Base-by-base conservation (phyloP, 2,888 invertebrate species). In the Ectemnius cavifrons region DNA sequence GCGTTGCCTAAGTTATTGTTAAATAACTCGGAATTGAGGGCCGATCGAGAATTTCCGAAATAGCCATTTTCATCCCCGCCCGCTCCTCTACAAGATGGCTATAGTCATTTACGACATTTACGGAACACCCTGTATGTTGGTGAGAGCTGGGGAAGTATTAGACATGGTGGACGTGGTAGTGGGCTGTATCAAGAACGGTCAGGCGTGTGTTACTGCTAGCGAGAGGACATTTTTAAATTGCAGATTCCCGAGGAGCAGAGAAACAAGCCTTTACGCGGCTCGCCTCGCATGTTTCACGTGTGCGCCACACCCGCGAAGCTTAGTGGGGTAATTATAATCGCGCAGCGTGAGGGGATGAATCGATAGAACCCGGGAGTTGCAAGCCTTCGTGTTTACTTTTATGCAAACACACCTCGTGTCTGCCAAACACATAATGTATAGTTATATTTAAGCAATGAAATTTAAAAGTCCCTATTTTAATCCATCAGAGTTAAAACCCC, bases 241-340 rank as follows among this genome's bases (percentile, higher is more conserved):
- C 73, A 71, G 75, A 71, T 78, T 75, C 67, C 23, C 68, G 57
- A 20, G 59, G 56, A n/a, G 20, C 47, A 60, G 11, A 49, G 75
- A 59, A 67, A 69, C 73, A 71, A 68, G 57, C 68, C 69, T 46
- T 59, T 69, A 62, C 65, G 58, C 61, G 61, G 46, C 45, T 18
- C 49, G 49, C 20, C 63, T 80, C 73, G 78, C 70, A 60, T 75
- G 68, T 73, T 14, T 74, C 75, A 69, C 66, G 61, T 65, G 68
- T 59, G 46, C 59, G 65, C 67, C 68, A 73, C 61, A 66, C 73
- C 71, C 73, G 62, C 72, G 28, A 64, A 59, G 47, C 70, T 73
- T 65, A 16, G 61, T 63, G 47, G 63, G 73, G 75, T 76, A 76
- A 78, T 82, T 80, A 80, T 74, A 78, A 76, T 71, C 66, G 13